phyloP scores from a whole-genome alignment of 2,888 invertebrate species.

The Carpatolechia fugitivella region DNA sequence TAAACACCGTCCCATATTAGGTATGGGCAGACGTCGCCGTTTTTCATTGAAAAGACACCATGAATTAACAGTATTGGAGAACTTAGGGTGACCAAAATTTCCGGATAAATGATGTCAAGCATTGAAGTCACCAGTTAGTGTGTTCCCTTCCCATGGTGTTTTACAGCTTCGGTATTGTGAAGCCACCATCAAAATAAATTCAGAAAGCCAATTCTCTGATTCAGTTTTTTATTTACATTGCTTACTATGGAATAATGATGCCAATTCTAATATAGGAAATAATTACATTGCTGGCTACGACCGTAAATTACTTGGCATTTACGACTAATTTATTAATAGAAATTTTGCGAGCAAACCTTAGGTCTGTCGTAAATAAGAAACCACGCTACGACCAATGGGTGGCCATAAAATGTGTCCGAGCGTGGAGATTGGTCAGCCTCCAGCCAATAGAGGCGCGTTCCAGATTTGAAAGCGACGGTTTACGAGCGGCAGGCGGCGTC shows the following conservation, averaged over 20 bases:
- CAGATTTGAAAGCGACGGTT: slow-evolving; percentile 75
- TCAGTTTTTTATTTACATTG: slow-evolving; percentile 11
- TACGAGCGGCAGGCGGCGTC: slow-evolving; percentile 70
- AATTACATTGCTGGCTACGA: slow-evolving; percentile 67
- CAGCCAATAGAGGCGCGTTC: slow-evolving; percentile 62
- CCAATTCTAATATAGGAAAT: slow-evolving; percentile 73
- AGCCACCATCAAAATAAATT: not conserved
- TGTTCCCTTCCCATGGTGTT: too few species aligned
- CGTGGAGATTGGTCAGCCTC: slow-evolving; percentile 61
- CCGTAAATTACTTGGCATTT: slow-evolving; percentile 70
- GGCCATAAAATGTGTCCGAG: slow-evolving; percentile 66
- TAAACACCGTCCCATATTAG: too few species aligned
- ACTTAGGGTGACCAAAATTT: too few species aligned
- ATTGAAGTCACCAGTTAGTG: too few species aligned
- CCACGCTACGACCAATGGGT: slow-evolving; percentile 64
- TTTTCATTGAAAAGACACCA: too few species aligned
- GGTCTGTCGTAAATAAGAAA: slow-evolving; percentile 73
- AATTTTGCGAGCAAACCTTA: slow-evolving; percentile 75
- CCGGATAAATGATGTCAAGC: too few species aligned
- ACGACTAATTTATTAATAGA: slow-evolving; percentile 78
- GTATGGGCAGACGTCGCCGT: too few species aligned
- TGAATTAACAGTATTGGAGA: too few species aligned
- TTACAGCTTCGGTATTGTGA: too few species aligned
- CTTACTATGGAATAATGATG: slow-evolving; percentile 50
- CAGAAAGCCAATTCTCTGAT: not conserved